These are phyloP conservation scores for Meteorus colon DNA, from an alignment of 2,888 invertebrate genomes.

Conservation along the genomic window DNA sequence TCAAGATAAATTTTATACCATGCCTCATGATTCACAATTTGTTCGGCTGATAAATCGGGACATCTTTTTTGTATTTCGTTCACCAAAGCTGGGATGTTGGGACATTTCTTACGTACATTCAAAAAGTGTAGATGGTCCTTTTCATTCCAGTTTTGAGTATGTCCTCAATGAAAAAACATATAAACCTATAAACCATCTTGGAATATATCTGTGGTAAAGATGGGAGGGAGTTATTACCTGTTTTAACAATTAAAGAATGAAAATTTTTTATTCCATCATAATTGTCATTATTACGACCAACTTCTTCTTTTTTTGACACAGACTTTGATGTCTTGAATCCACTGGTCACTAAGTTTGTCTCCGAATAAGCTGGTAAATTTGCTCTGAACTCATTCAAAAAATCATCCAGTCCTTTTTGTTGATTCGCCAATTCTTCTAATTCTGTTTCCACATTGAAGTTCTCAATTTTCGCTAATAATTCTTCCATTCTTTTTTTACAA, in stretches of 20 bases:
- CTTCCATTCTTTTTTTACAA: conserved; percentile 61
- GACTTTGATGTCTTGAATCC: neutral
- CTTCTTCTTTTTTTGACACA: conserved; percentile 43
- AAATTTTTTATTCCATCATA: conserved; percentile 61
- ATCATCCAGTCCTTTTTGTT: conserved; percentile 58
- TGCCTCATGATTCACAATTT: conserved; percentile 73
- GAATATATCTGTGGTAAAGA: neutral
- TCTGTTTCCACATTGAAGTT: conserved; percentile 58
- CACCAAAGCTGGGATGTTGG: conserved; percentile 60
- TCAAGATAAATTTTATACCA: conserved; percentile 74
- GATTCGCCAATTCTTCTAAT: conserved; percentile 55
- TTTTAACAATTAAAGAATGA: conserved; percentile 61
- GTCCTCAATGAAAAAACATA: conserved; percentile 55
- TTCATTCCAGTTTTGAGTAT: conserved; percentile 66
- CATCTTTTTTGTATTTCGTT: conserved; percentile 61
- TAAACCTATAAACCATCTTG: neutral
- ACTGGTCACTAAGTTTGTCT: conserved; percentile 20
- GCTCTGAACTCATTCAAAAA: conserved; percentile 57
- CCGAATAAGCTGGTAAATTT: conserved; percentile 56
- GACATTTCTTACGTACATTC: conserved; percentile 60
- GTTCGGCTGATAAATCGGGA: conserved; percentile 67
- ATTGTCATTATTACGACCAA: conserved; percentile 36
- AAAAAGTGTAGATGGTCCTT: conserved; percentile 67
- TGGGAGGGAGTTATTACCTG: conserved; percentile 57
- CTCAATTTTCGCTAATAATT: conserved; percentile 62